Conservation (phyloP, 2,888 invertebrate genomes). For the Drosophila hawaiiensis region DNA sequence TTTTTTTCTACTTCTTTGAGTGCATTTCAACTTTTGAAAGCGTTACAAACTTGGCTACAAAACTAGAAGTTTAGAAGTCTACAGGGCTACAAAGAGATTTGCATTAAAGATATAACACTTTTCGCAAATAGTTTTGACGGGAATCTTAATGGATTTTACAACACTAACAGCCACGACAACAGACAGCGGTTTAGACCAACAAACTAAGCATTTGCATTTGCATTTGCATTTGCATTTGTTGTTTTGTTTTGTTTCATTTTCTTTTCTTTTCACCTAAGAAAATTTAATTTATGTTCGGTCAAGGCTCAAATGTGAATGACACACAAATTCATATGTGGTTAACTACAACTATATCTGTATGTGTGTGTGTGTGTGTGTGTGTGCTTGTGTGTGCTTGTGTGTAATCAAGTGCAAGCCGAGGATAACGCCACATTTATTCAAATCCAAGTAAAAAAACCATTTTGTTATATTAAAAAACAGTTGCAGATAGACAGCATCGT, state of each 20-base stretch:
- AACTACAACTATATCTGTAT: neutral
- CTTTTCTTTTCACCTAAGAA: slow-evolving; percentile 51
- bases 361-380: neutral
- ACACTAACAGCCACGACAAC: slow-evolving; percentile 16
- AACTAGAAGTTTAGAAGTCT: neutral
- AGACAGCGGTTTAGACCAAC: slow-evolving; percentile 28
- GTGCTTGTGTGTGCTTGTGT: slow-evolving; percentile 14
- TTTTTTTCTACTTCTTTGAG: neutral
- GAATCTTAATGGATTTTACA: slow-evolving; percentile 28
- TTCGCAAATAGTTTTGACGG: neutral
- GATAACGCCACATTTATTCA: slow-evolving; percentile 69
- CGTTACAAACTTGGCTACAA: neutral
- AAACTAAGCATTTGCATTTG: slow-evolving; percentile 35
- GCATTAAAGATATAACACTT: slow-evolving; percentile 16
- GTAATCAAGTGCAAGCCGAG: slow-evolving; percentile 49
- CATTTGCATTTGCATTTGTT: neutral
- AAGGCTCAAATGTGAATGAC: slow-evolving; percentile 31
- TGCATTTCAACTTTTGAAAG: neutral
- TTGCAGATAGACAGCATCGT: slow-evolving; percentile 34
- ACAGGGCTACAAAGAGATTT: neutral
- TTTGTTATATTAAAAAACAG: slow-evolving; percentile 77
- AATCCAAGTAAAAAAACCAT: slow-evolving; percentile 75
- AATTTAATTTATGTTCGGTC: slow-evolving; percentile 65
- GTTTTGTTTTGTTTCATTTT: neutral
- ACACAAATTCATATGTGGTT: neutral